Evolutionary conservation across 2,113 vertebrate species (phyloP).

Genomic region (Myrmecobius fasciatus): DNA sequence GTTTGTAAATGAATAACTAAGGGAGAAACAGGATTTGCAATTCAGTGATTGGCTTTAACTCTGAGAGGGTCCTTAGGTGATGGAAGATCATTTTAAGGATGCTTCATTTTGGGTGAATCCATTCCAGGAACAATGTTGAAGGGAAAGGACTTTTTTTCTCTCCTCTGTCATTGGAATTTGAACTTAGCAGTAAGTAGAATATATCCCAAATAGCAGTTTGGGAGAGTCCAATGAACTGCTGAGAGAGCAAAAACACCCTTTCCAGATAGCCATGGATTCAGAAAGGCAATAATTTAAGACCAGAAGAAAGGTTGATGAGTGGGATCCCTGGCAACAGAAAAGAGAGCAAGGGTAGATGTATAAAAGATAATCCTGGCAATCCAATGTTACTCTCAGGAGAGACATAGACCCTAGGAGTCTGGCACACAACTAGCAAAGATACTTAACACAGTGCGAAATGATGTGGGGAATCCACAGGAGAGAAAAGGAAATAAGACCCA

Average conservation of each 20-base stretch:
- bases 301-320: background rate
- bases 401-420: background rate
- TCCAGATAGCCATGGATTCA: background rate
- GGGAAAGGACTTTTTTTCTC: background rate
- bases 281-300: background rate
- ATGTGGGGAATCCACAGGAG: background rate
- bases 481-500: background rate
- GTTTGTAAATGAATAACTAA: background rate
- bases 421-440: background rate
- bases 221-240: background rate
- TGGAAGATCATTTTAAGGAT: background rate
- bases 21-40: background rate
- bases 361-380: background rate
- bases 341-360: background rate
- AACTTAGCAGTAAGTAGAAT: background rate
- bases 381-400: background rate
- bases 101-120: background rate
- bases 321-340: background rate
- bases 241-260: background rate
- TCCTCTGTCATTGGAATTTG: background rate
- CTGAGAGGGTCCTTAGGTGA: background rate
- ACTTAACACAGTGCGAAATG: background rate
- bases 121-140: background rate
- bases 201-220: background rate
- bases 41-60: background rate